phyloP scores from a whole-genome alignment of 2,113 vertebrate species.

The Crocuta crocuta region DNA sequence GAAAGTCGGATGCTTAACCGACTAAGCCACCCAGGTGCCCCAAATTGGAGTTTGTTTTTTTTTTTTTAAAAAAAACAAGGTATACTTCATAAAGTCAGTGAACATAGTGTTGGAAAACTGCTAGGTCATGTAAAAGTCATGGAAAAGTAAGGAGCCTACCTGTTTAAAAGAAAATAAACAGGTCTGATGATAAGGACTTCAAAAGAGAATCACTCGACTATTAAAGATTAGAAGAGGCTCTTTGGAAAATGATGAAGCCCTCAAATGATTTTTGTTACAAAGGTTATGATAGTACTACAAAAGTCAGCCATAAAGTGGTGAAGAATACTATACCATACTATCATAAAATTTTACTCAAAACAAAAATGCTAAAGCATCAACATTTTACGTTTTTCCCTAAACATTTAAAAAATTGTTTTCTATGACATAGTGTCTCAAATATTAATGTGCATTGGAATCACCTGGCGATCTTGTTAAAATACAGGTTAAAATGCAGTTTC shows the following conservation, averaged over 20 bases:
- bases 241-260: not conserved
- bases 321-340: not conserved
- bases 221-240: not conserved
- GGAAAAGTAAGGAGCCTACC: not conserved
- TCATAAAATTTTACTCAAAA: not conserved
- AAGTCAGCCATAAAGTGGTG: not conserved
- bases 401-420: not conserved
- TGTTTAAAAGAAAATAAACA: not conserved
- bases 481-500: not conserved
- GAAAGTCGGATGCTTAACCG: no score
- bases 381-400: constrained; percentile 39
- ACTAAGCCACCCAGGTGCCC: no score
- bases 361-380: not conserved
- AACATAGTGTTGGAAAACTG: constrained; percentile 23
- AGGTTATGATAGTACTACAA: not conserved
- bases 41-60: not conserved
- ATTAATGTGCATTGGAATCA: not conserved
- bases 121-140: not conserved
- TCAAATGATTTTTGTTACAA: constrained; percentile 8
- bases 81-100: not conserved
- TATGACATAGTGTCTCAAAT: not conserved
- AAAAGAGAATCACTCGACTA: constrained; percentile 10
- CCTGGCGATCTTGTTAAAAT: not conserved
- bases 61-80: not conserved
- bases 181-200: not conserved